A percentile compares a stretch with the other conserved stretches of the same genome.
Conservation (phyloP, 2,797 vertebrate species). For the Chloroceryle amazona region DNA sequence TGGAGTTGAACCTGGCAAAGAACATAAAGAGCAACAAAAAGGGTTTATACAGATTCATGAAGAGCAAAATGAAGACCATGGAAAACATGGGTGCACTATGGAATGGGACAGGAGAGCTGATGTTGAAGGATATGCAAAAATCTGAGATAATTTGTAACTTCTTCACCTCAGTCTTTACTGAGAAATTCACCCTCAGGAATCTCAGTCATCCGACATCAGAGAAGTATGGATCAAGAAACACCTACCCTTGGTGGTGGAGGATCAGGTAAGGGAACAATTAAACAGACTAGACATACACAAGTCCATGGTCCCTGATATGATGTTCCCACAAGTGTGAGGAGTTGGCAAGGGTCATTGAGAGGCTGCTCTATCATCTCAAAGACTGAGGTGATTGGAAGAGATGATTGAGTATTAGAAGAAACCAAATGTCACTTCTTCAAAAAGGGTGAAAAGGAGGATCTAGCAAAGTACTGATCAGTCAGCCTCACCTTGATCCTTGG, state of each 20-base stretch:
- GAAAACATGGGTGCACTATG: neutral
- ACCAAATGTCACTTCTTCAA: neutral
- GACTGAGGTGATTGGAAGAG: neutral
- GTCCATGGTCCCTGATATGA: neutral
- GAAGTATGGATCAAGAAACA: neutral
- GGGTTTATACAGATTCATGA: neutral
- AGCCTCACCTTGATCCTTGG: neutral
- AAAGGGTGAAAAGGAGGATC: neutral
- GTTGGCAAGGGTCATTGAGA: neutral
- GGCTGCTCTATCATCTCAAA: neutral
- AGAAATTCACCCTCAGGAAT: neutral
- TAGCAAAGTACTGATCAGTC: neutral
- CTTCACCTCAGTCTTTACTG: neutral
- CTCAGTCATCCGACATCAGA: neutral
- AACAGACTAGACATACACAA: neutral
- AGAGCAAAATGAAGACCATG: neutral
- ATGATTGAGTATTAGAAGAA: neutral
- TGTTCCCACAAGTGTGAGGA: neutral
- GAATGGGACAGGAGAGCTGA: neutral
- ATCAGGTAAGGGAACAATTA: neutral
- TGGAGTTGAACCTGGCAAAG: neutral
- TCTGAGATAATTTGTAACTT: neutral
- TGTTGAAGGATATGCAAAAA: neutral
- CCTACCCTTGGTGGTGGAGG: neutral
- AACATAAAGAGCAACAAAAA: neutral